A percentile compares a stretch with the other conserved stretches of the same genome.
Conservation (phyloP, 2,797 vertebrate species). For the Microtus californicus region DNA sequence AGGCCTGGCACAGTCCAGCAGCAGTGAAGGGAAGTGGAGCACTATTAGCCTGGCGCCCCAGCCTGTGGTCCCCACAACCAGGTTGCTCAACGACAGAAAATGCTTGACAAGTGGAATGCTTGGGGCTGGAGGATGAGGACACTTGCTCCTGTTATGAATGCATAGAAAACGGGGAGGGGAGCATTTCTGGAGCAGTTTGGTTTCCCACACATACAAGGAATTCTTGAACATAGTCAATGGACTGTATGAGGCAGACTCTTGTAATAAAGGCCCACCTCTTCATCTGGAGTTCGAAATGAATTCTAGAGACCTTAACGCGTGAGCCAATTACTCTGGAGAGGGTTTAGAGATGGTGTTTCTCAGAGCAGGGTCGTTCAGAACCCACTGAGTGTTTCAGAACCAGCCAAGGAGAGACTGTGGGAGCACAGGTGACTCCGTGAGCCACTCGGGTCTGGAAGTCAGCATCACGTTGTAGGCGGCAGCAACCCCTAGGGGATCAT, state of each 20-base stretch:
- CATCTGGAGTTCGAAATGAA: not conserved
- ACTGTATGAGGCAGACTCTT: not conserved
- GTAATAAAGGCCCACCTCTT: not conserved
- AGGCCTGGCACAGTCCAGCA: not conserved
- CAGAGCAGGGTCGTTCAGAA: not conserved
- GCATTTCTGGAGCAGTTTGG: not conserved
- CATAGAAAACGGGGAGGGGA: not conserved
- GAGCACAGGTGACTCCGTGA: not conserved
- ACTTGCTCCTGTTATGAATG: not conserved
- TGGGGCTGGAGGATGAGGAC: not conserved
- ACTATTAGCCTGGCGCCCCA: not conserved
- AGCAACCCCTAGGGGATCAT: accelerated
- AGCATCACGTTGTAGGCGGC: not conserved
- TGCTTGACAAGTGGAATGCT: not conserved
- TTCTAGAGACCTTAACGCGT: not conserved
- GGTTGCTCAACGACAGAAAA: not conserved
- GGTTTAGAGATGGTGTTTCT: not conserved
- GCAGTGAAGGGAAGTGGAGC: not conserved
- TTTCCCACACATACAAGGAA: not conserved
- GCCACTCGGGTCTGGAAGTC: not conserved
- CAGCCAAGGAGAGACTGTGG: not conserved
- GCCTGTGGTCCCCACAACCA: not conserved
- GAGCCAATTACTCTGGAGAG: not conserved
- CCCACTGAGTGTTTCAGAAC: not conserved
- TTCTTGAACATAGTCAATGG: not conserved